A percentile compares a stretch with the other conserved stretches of the same genome.
These are phyloP conservation scores for Zalophus californianus DNA, from an alignment of 2,797 vertebrate genomes.

Conservation along the genomic window DNA sequence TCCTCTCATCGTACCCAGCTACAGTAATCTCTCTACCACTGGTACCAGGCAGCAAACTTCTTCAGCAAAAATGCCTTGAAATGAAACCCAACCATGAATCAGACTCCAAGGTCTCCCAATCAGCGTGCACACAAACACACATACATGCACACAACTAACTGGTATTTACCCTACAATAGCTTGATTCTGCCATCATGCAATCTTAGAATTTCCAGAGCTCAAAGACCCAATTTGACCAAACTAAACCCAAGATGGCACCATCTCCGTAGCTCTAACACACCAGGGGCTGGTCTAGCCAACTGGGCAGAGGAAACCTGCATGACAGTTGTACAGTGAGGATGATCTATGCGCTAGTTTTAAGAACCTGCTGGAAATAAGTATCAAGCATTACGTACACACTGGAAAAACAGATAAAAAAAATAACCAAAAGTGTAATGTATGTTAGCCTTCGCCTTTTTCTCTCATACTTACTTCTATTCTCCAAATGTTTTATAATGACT, in stretches of 20 bases:
- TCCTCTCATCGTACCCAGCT: not conserved
- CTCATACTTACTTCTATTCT: not conserved
- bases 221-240: not conserved
- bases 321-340: not conserved
- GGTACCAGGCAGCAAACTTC: not conserved
- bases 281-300: not conserved
- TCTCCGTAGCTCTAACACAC: not conserved
- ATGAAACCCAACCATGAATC: not conserved
- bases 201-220: conserved; percentile 24
- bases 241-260: not conserved
- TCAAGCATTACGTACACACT: not conserved
- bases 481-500: not conserved
- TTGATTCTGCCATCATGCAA: not conserved
- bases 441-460: not conserved
- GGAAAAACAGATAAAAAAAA: not conserved
- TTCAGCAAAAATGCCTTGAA: not conserved
- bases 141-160: not conserved
- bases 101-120: not conserved
- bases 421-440: not conserved
- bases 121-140: not conserved
- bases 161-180: not conserved
- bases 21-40: not conserved
- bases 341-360: not conserved
- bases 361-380: not conserved
- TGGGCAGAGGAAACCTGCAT: not conserved